Conservation (phyloP, 2,113 vertebrate species). For the Cercopithecus mona region DNA sequence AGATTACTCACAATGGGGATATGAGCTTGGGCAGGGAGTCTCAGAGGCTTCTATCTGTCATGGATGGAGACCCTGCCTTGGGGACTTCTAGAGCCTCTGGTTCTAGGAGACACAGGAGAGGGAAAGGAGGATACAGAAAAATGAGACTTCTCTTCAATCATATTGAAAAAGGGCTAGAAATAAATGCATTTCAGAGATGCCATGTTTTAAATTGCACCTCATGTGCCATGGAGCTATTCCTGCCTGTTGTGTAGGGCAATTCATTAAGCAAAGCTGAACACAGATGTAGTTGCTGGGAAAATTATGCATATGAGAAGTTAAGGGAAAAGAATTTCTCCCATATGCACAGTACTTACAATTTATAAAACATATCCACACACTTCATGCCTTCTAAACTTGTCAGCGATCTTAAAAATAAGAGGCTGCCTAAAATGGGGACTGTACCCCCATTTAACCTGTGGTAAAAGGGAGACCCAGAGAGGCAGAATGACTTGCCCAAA, state of each 20-base stretch:
- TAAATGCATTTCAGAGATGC: neutral
- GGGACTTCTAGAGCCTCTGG: rapidly evolving
- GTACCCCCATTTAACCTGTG: rapidly evolving
- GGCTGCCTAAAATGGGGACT: rapidly evolving
- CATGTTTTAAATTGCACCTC: neutral
- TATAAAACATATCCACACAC: neutral
- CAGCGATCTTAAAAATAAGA: neutral
- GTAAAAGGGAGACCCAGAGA: neutral
- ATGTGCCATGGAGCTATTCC: rapidly evolving
- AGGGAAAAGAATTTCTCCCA: neutral
- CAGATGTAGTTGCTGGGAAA: neutral
- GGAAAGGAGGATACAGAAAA: neutral
- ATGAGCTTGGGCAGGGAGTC: neutral
- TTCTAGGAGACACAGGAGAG: neutral
- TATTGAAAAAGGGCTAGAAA: neutral
- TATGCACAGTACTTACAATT: neutral
- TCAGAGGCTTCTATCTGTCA: rapidly evolving
- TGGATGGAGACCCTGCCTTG: too few species aligned
- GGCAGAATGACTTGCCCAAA: rapidly evolving
- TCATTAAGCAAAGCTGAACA: neutral
- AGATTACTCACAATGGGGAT: rapidly evolving
- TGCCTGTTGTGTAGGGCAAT: neutral
- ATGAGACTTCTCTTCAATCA: neutral
- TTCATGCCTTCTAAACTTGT: neutral
- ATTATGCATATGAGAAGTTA: rapidly evolving